Evolutionary conservation across 2,888 invertebrate species (phyloP).

Genomic region (Eupithecia tripunctaria): DNA sequence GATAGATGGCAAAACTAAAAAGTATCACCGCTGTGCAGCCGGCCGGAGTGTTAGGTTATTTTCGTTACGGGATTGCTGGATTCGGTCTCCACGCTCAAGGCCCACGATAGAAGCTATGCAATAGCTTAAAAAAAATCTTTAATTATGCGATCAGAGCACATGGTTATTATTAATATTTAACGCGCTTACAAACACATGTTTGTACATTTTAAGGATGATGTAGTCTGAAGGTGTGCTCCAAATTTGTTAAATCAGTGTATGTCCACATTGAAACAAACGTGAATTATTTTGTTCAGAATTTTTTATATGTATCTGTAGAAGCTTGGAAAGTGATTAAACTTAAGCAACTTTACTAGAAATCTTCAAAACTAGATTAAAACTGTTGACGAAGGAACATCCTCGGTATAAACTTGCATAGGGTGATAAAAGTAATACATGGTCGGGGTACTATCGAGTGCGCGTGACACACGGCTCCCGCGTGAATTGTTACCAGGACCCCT

Average conservation of each 20-base stretch:
- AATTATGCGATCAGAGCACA: too few species aligned
- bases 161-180: too few species aligned
- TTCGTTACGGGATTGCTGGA: too few species aligned
- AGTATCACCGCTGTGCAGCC: too few species aligned
- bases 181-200: too few species aligned
- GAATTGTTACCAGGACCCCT: conserved; percentile 65
- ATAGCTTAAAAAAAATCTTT: too few species aligned
- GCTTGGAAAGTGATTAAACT: background rate
- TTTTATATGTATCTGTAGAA: background rate
- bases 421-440: conserved; percentile 64
- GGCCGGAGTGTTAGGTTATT: too few species aligned
- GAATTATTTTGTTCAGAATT: background rate
- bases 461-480: conserved; percentile 72
- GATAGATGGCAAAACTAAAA: too few species aligned
- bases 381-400: background rate
- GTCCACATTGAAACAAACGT: background rate
- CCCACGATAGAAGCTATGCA: too few species aligned
- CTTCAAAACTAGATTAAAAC: background rate
- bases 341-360: background rate
- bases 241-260: background rate
- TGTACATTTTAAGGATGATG: background rate
- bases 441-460: conserved; percentile 67
- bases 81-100: too few species aligned
- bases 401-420: conserved; percentile 38
- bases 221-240: background rate